Percentiles rank a stretch among this genome's conserved stretches.
Conservation (phyloP, 2,797 vertebrate genomes). For the Bovichtus diacanthus region DNA sequence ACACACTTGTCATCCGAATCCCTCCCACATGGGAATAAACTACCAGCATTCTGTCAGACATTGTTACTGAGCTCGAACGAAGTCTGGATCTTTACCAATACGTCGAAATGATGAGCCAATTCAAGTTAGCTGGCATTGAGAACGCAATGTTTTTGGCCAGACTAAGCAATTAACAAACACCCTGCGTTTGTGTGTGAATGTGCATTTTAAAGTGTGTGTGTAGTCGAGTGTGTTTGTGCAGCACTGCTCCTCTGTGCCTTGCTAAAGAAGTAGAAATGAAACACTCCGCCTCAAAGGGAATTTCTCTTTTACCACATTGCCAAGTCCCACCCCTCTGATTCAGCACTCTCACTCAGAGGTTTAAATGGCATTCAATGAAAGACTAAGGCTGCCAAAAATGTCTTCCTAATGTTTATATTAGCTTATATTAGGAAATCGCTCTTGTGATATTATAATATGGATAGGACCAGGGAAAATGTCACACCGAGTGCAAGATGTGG, state of each 20-base stretch:
- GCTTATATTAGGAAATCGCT: slow-evolving; percentile 64
- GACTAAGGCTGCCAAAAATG: slow-evolving; percentile 57
- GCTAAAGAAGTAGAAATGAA: slow-evolving; percentile 50
- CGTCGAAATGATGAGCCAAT: slow-evolving; percentile 50
- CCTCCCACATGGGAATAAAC: slow-evolving; percentile 41
- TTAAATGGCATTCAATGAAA: slow-evolving; percentile 74
- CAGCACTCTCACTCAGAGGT: slow-evolving; percentile 56
- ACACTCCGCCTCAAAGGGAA: slow-evolving; percentile 46
- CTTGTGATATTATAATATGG: slow-evolving; percentile 56
- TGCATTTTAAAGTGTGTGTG: not conserved
- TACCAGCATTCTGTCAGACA: slow-evolving; percentile 43
- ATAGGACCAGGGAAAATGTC: slow-evolving; percentile 46
- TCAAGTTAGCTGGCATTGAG: slow-evolving; percentile 56
- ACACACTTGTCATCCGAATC: slow-evolving; percentile 33
- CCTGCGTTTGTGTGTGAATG: not conserved
- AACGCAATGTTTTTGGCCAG: slow-evolving; percentile 54
- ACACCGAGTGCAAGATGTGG: slow-evolving; percentile 17
- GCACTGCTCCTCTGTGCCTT: slow-evolving; percentile 19
- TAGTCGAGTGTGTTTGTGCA: not conserved
- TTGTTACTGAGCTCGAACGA: slow-evolving; percentile 54
- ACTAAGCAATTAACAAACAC: slow-evolving; percentile 42
- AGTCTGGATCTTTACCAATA: slow-evolving; percentile 62
- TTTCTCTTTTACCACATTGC: slow-evolving; percentile 50
- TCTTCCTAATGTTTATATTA: slow-evolving; percentile 66
- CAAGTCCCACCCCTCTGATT: slow-evolving; percentile 66